Conservation (phyloP, 2,888 invertebrate genomes). For the Pandemis cinnamomeana region DNA sequence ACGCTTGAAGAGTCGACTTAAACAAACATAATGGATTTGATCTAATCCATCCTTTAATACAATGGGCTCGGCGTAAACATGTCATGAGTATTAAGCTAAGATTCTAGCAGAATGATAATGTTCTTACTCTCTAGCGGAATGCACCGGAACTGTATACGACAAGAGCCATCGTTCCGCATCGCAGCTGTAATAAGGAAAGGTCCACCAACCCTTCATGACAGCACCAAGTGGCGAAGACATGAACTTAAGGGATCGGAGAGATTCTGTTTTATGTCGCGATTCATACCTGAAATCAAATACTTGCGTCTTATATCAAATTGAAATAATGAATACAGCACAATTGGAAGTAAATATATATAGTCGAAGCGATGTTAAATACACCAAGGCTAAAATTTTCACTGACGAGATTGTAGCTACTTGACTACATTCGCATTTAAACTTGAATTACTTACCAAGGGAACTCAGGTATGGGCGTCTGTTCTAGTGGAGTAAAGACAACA, state of each 20-base stretch:
- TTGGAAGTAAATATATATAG: neutral
- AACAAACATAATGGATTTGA: neutral
- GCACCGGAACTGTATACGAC: slow-evolving; percentile 90
- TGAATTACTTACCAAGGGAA: slow-evolving; percentile 87
- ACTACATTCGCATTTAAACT: no score
- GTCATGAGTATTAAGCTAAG: neutral
- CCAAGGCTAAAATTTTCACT: no score
- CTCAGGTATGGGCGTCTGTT: slow-evolving; percentile 87
- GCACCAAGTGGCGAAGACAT: slow-evolving; percentile 86
- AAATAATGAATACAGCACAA: neutral
- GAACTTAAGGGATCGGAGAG: slow-evolving; percentile 88
- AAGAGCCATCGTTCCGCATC: slow-evolving; percentile 91
- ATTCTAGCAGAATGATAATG: neutral
- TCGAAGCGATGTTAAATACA: no score
- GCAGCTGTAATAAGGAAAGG: slow-evolving; percentile 94
- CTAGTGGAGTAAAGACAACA: slow-evolving; percentile 80
- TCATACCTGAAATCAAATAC: slow-evolving; percentile 80
- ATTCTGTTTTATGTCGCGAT: slow-evolving; percentile 85
- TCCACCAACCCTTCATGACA: slow-evolving; percentile 92
- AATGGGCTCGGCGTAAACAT: neutral
- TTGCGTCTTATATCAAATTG: neutral
- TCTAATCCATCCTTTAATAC: neutral
- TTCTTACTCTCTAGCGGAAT: slow-evolving; percentile 71
- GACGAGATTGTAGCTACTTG: no score
- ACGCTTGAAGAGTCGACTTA: neutral